These are phyloP conservation scores for Pandemis cinnamomeana DNA, from an alignment of 2,888 invertebrate genomes.

Conservation along the genomic window DNA sequence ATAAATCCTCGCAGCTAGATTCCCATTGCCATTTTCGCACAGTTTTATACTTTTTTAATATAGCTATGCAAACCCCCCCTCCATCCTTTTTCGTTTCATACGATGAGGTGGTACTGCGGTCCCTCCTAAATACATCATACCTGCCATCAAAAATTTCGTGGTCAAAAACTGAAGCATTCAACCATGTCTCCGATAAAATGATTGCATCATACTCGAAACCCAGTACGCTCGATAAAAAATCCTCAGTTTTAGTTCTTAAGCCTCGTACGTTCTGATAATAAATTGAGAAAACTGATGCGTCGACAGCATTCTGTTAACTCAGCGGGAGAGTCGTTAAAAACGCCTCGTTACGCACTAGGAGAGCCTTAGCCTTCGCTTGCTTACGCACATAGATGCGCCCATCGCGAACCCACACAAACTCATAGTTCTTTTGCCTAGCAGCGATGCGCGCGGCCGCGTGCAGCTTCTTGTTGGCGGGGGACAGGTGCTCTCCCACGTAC, in stretches of 20 bases:
- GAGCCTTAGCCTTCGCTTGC: background rate
- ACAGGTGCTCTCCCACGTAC: constrained; percentile 25
- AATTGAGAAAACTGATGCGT: background rate
- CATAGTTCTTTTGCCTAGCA: constrained; percentile 5
- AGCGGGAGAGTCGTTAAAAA: background rate
- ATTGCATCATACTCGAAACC: constrained; percentile 1
- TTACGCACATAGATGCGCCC: background rate
- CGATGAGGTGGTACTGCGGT: background rate
- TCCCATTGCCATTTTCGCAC: background rate
- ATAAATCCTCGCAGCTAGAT: background rate
- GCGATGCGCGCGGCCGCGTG: constrained; percentile 10
- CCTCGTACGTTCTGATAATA: constrained; percentile 4
- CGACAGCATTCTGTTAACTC: background rate
- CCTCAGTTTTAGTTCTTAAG: background rate
- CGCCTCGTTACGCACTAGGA: constrained; percentile 1
- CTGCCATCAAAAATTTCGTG: background rate
- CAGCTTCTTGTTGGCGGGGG: constrained; percentile 16
- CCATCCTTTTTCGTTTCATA: background rate
- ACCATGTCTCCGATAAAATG: background rate
- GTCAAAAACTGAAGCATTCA: constrained; percentile 5
- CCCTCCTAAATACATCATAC: constrained; percentile 5
- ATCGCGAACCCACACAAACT: constrained; percentile 14
- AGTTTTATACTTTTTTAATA: constrained; percentile 3
- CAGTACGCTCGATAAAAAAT: background rate
- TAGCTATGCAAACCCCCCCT: background rate